These are phyloP conservation scores for Drosophila guanche DNA, from an alignment of 1,140 invertebrate genomes.

Conservation along the genomic window DNA sequence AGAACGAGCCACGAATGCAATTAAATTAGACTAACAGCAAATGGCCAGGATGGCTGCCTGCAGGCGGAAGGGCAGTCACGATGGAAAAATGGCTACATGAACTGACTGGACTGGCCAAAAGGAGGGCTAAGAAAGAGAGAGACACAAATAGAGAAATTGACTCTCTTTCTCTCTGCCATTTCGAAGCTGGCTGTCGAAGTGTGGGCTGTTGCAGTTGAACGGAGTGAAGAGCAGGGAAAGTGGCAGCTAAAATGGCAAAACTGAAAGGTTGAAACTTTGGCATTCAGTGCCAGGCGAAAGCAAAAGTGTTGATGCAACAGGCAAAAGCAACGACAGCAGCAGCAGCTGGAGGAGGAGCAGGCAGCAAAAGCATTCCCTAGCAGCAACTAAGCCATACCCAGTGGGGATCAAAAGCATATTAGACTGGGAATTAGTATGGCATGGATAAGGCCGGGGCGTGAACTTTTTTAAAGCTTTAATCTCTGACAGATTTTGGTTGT, in stretches of 20 bases:
- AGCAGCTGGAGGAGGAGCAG: no score
- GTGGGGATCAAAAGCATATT: no score
- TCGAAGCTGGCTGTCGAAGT: slow-evolving; percentile 9
- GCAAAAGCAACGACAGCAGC: neutral
- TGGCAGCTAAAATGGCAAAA: slow-evolving; percentile 47
- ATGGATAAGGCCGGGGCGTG: no score
- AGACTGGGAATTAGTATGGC: no score
- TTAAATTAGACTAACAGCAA: slow-evolving; percentile 63
- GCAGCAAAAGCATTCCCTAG: no score
- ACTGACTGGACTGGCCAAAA: slow-evolving; percentile 29
- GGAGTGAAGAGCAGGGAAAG: slow-evolving; percentile 41
- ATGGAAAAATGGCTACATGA: slow-evolving; percentile 27
- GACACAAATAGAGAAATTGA: neutral
- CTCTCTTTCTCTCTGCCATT: neutral
- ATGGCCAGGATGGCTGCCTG: slow-evolving; percentile 32
- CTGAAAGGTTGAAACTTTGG: slow-evolving; percentile 37
- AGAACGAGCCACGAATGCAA: slow-evolving; percentile 53
- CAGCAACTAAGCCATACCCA: no score
- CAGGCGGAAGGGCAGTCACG: neutral
- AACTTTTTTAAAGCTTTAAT: no score
- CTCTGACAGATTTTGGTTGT: no score
- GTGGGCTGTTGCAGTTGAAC: neutral
- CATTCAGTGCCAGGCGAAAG: slow-evolving; percentile 22
- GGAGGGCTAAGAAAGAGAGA: slow-evolving; percentile 21
- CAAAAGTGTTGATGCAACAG: slow-evolving; percentile 38